Evolutionary conservation across 2,797 vertebrate species (phyloP).

Genomic region (Clarias pachynema): DNA sequence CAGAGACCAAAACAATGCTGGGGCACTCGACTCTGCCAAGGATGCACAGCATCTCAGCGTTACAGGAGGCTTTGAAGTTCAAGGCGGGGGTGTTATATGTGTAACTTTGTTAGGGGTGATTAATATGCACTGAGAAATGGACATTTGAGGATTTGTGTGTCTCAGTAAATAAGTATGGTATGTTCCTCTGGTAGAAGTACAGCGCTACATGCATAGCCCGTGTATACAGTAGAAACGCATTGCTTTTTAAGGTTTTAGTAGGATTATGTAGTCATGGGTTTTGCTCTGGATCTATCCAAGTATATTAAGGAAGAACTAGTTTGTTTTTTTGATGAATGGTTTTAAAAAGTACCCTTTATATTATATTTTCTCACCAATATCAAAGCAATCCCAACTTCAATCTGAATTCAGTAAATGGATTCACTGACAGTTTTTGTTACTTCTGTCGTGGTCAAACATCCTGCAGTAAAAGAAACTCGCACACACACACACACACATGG

Average conservation of each 20-base stretch:
- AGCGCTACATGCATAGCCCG: neutral
- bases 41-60: neutral
- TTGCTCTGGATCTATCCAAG: neutral
- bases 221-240: neutral
- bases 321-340: too few species aligned
- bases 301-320: too few species aligned
- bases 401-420: neutral
- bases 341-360: neutral
- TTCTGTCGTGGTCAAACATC: neutral
- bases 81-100: neutral
- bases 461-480: neutral
- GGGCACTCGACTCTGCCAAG: neutral
- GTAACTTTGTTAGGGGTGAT: neutral
- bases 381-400: neutral
- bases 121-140: neutral
- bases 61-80: neutral
- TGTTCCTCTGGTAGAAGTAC: neutral
- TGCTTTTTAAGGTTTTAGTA: neutral
- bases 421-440: neutral
- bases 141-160: neutral
- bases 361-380: neutral
- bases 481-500: neutral
- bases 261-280: neutral
- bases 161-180: neutral
- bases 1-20: slow-evolving; percentile 28